Conservation (phyloP, 2,888 invertebrate genomes). For the Thereva nobilitata region DNA sequence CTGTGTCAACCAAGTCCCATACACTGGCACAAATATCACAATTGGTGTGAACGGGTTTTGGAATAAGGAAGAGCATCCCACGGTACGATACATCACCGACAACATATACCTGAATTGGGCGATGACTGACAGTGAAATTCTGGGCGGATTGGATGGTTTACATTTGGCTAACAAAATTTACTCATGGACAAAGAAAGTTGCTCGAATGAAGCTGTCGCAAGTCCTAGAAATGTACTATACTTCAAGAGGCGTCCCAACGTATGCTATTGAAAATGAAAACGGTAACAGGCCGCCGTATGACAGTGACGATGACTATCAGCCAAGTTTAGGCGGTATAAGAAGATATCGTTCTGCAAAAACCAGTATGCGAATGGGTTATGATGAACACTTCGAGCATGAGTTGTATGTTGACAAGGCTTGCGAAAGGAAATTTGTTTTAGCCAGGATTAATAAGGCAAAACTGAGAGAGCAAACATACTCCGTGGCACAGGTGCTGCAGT, state of each 20-base stretch:
- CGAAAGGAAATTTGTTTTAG: conserved; percentile 42
- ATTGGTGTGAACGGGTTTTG: conserved; percentile 66
- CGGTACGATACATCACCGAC: conserved; percentile 61
- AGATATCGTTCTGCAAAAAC: not conserved
- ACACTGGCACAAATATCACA: conserved; percentile 59
- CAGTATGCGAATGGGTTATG: conserved; percentile 6
- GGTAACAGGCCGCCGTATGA: conserved; percentile 52
- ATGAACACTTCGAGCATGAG: conserved; percentile 28
- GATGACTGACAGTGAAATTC: conserved; percentile 69
- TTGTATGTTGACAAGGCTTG: conserved; percentile 41
- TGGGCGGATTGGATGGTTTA: conserved; percentile 71
- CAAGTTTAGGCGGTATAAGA: not conserved
- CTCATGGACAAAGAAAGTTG: conserved; percentile 61
- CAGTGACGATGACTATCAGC: conserved; percentile 30
- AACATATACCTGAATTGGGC: conserved; percentile 61
- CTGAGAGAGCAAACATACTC: conserved; percentile 52
- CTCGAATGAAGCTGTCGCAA: conserved; percentile 64
- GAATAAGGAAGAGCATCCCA: conserved; percentile 68
- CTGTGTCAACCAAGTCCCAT: conserved; percentile 66
- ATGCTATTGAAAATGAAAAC: conserved; percentile 61
- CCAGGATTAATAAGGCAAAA: conserved; percentile 41
- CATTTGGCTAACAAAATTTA: conserved; percentile 60
- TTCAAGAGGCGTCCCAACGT: conserved; percentile 64
- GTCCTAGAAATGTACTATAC: conserved; percentile 72
- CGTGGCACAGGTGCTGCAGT: conserved; percentile 49